Percentiles rank a stretch among this genome's conserved stretches.
phyloP scores from a whole-genome alignment of 2,797 vertebrate genomes.

The Anolis apletophallus region DNA sequence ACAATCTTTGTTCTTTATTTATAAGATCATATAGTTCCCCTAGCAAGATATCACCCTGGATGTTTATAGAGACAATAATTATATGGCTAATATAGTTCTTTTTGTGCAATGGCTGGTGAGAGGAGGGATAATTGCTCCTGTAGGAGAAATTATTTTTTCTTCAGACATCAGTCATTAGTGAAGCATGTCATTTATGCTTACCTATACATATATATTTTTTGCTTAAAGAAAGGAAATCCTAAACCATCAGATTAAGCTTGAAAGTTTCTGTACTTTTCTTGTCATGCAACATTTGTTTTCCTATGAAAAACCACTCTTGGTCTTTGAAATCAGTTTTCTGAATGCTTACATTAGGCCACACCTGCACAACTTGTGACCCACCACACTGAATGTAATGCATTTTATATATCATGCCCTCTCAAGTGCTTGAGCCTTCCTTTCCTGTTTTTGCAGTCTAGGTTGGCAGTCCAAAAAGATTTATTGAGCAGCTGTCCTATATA shows the following conservation, averaged over 20 bases:
- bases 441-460: neutral
- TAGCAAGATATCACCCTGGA: neutral
- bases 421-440: neutral
- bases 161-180: neutral
- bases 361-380: neutral
- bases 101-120: neutral
- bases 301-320: neutral
- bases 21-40: neutral
- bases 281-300: neutral
- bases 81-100: neutral
- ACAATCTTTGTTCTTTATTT: neutral
- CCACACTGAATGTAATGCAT: neutral
- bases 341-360: constrained; percentile 14
- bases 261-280: neutral
- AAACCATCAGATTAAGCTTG: neutral
- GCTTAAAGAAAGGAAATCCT: neutral
- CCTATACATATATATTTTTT: neutral
- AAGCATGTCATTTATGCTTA: neutral
- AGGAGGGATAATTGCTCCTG: neutral
- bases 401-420: neutral
- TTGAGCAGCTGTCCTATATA: neutral
- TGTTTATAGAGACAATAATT: neutral
- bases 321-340: neutral
- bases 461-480: neutral
- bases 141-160: neutral